Evolutionary conservation across 53 echinoderm and acorn worm species (phyloP).

Genomic region (Zoroaster sp.): DNA sequence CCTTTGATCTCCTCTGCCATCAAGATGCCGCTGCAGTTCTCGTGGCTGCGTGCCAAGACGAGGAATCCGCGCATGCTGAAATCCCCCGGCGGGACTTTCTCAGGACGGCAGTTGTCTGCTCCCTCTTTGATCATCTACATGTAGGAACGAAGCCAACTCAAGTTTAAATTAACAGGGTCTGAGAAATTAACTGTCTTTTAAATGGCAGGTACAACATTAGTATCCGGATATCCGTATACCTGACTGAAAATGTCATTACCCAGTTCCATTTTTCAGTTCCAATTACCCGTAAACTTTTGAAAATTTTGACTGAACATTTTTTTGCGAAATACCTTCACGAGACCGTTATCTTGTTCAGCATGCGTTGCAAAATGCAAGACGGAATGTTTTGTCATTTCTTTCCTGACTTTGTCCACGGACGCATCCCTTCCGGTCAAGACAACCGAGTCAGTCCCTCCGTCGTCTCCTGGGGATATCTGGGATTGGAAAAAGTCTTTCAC

Average conservation of each 20-base stretch:
- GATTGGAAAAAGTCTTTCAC: conserved; percentile 24
- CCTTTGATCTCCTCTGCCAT: conserved; percentile 48
- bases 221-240: no score
- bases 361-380: conserved; percentile 57
- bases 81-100: background rate
- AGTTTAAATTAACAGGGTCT: no score
- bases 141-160: background rate
- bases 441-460: background rate
- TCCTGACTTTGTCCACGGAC: conserved; percentile 34
- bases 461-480: background rate
- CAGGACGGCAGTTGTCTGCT: background rate
- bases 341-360: conserved; percentile 31
- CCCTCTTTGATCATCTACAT: conserved; percentile 38
- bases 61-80: conserved; percentile 55
- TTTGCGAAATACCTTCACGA: background rate
- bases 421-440: conserved; percentile 22
- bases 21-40: conserved; percentile 22
- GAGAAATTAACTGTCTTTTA: no score
- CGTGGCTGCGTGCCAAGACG: conserved; percentile 42
- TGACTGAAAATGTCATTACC: background rate
- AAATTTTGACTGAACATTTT: background rate
- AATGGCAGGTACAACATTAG: background rate
- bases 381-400: conserved; percentile 20
- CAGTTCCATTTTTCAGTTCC: background rate
- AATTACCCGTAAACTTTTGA: background rate